Evolutionary conservation across 2,113 vertebrate species (phyloP), one percentile per base, ranked within the genome.

Genomic region (Chaetodon trifascialis): DNA sequence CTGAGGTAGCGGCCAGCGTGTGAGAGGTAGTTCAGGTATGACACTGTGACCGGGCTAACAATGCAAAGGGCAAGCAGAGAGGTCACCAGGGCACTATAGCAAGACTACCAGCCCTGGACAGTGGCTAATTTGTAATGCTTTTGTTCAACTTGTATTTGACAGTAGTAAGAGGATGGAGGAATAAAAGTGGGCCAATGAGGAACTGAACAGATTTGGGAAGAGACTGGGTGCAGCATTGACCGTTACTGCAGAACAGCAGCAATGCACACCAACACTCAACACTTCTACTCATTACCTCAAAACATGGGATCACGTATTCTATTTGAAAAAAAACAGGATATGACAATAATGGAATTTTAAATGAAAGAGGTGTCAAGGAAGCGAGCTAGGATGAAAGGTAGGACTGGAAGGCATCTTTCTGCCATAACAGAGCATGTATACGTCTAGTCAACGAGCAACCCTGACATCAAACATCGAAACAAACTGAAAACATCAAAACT

Each of bases 401-500:
- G n/a, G 68, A 79, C 80, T 75, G 58, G 67, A 54, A 89, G 89
- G 83, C 82, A 82, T 82, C 30, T 58, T 44, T 62, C 73, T 73
- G 55, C 72, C 66, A 46, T 73, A 78, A 78, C 79, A 40, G 76
- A 82, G 76, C 76, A 79, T 76, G 80, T 79, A 73, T 79, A 83
- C 71, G 79, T 85, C 85, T 52, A 34, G 56, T 83, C 75, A 80
- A 85, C 19, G 12, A 87, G 78, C 74, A 86, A 54, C 62, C 76
- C 84, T 73, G 85, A 80, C 81, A 90, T 92, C 86, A 90, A 89
- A 89, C 84, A 87, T 30, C 30, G 72, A 75, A 88, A 86, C 77
- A 86, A 86, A 88, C 76, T n/a, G 59, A 79, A 76, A 83, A 84
- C 77, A 88, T 92, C 88, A 88, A 90, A 91, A 78, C 47, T 36